Conservation (phyloP, 1,140 invertebrate species). For the Dryas iulia region DNA sequence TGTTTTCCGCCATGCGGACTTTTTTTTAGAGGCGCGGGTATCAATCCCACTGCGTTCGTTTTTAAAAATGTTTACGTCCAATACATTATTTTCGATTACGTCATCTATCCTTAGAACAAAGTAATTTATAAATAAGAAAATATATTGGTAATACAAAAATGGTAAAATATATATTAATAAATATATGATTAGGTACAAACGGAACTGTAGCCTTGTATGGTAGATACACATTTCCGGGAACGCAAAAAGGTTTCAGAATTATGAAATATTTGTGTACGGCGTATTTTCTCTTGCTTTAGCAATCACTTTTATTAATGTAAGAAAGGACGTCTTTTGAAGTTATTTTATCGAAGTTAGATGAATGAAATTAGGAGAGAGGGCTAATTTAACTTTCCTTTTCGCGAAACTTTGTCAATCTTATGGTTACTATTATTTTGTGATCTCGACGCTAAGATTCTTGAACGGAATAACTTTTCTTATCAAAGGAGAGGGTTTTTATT, state of each 20-base stretch:
- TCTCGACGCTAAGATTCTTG: not conserved
- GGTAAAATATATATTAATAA: not conserved
- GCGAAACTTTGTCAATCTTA: conserved; percentile 34
- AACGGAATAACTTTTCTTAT: conserved; percentile 8
- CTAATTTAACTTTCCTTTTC: conserved; percentile 37
- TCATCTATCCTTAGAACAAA: too few relatives aligned
- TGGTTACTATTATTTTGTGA: conserved; percentile 23
- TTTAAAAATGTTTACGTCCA: too few relatives aligned
- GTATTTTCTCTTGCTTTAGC: conserved; percentile 10
- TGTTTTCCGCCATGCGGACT: too few relatives aligned
- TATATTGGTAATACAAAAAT: not conserved
- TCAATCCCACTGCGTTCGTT: too few relatives aligned
- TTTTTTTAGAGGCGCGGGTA: too few relatives aligned
- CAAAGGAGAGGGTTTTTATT: conserved; percentile 5
- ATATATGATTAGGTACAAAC: not conserved
- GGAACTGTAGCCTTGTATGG: not conserved
- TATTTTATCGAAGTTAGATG: conserved; percentile 31
- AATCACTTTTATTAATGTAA: conserved; percentile 24
- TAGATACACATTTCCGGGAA: not conserved
- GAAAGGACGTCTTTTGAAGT: conserved; percentile 30
- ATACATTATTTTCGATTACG: too few relatives aligned
- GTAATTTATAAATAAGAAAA: too few relatives aligned
- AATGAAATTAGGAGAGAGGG: conserved; percentile 30
- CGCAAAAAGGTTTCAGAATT: conserved; percentile 16
- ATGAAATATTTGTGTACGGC: conserved; percentile 5